A percentile compares a stretch with the other conserved stretches of the same genome.
These are phyloP conservation scores for Spongilla lacustris DNA, from an alignment of 37 sponge, comb jelly and placozoan species.

Conservation along the genomic window DNA sequence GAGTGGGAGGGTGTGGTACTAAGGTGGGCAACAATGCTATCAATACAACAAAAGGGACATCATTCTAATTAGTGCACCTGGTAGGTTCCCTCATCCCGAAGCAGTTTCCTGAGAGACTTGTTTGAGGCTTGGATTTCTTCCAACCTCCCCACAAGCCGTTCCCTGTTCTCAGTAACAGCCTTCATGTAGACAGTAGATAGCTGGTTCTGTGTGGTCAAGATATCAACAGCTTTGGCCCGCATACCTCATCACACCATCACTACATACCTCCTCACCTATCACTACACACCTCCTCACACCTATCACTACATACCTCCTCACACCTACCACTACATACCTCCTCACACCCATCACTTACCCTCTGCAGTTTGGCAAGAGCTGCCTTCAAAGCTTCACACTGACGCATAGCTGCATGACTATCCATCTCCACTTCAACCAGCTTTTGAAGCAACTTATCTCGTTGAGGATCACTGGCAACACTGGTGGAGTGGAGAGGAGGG, in stretches of 20 bases:
- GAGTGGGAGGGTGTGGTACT: no score
- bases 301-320: no score
- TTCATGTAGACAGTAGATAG: background rate
- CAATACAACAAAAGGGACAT: no score
- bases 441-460: constrained; percentile 52
- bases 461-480: constrained; percentile 12
- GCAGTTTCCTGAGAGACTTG: constrained; percentile 46
- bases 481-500: background rate
- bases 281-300: no score
- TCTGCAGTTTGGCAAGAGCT: constrained; percentile 61
- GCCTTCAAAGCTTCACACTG: constrained; percentile 42
- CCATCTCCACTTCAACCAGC: constrained; percentile 70
- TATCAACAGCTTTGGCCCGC: background rate
- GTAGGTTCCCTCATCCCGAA: background rate
- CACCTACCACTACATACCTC: background rate
- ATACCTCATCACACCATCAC: background rate
- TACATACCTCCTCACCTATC: no score
- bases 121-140: constrained; percentile 38
- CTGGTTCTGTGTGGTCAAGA: background rate
- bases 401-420: constrained; percentile 37
- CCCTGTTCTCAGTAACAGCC: background rate
- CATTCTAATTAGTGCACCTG: background rate
- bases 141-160: constrained; percentile 29
- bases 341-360: constrained; percentile 12
- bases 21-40: no score